Conservation (phyloP, 2,888 invertebrate genomes). For the Sphaerophoria rueppellii region DNA sequence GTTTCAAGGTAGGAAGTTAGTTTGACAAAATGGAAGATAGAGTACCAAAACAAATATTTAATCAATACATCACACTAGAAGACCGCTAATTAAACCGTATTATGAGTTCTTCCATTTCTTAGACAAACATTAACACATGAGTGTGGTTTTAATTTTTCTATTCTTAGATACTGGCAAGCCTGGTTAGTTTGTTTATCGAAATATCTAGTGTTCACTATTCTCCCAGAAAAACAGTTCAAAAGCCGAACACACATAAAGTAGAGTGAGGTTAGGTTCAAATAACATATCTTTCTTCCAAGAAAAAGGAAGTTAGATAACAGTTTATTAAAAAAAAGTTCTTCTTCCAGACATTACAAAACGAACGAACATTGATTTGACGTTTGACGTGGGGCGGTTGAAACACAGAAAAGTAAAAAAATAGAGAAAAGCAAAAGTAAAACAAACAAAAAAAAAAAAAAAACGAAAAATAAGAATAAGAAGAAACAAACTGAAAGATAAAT, state of each 20-base stretch:
- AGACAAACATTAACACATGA: conserved; percentile 7
- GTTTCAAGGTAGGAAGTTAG: conserved; percentile 38
- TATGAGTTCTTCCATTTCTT: not conserved
- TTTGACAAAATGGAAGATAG: conserved; percentile 30
- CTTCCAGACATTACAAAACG: not conserved
- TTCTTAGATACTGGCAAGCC: not conserved
- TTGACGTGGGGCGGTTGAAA: conserved; percentile 15
- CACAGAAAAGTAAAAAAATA: conserved; percentile 24
- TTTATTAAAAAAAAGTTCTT: conserved; percentile 22
- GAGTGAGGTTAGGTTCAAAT: no score
- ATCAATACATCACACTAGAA: conserved; percentile 58
- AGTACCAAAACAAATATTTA: conserved; percentile 58
- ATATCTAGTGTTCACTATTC: no score
- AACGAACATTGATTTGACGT: conserved; percentile 26
- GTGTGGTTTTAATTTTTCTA: conserved; percentile 21
- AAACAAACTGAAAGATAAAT: conserved; percentile 45
- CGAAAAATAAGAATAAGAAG: conserved; percentile 11
- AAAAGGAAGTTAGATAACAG: not conserved
- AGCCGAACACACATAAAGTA: no score
- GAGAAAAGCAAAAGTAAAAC: conserved; percentile 21
- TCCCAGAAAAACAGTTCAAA: no score
- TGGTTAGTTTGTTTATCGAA: not conserved
- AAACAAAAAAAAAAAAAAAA: conserved; percentile 27
- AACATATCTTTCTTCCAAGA: no score
- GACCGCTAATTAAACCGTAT: conserved; percentile 56